A percentile compares a stretch with the other conserved stretches of the same genome.
Evolutionary conservation across 2,888 invertebrate species (phyloP).

Genomic region (Hemistola chrysoprasaria): DNA sequence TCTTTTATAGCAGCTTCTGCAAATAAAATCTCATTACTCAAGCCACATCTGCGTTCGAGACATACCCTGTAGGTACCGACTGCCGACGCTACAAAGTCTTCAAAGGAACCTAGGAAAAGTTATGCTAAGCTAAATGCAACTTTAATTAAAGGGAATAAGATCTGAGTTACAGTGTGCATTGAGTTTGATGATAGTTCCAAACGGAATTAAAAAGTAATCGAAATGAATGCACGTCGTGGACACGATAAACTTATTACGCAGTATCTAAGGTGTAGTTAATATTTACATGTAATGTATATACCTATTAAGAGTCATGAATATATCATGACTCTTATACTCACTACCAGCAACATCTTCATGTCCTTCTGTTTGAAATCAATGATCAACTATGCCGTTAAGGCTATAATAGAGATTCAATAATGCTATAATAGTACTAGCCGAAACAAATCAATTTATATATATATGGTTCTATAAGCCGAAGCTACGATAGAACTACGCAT

Average conservation of each 20-base stretch:
- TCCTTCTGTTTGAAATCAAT: no score
- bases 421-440: no score
- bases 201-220: slow-evolving; percentile 49
- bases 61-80: slow-evolving; percentile 30
- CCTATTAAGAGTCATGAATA: no score
- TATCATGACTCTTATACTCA: no score
- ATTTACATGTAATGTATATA: no score
- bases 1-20: slow-evolving; percentile 35
- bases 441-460: no score
- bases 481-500: no score
- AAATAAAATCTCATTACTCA: slow-evolving; percentile 64
- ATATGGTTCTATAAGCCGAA: no score
- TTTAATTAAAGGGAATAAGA: slow-evolving; percentile 19
- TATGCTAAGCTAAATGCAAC: slow-evolving; percentile 27
- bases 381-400: no score
- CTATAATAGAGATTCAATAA: no score
- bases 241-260: slow-evolving; percentile 1
- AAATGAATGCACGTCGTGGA: slow-evolving; percentile 75
- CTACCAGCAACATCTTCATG: no score
- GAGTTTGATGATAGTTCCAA: slow-evolving; percentile 44
- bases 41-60: slow-evolving; percentile 63
- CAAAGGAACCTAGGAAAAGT: slow-evolving; percentile 44
- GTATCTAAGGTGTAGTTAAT: slow-evolving; percentile 1
- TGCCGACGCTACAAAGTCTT: slow-evolving; percentile 47
- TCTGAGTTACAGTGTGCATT: slow-evolving; percentile 19